Conservation (phyloP, 1,140 invertebrate species). For the Atta colombica region DNA sequence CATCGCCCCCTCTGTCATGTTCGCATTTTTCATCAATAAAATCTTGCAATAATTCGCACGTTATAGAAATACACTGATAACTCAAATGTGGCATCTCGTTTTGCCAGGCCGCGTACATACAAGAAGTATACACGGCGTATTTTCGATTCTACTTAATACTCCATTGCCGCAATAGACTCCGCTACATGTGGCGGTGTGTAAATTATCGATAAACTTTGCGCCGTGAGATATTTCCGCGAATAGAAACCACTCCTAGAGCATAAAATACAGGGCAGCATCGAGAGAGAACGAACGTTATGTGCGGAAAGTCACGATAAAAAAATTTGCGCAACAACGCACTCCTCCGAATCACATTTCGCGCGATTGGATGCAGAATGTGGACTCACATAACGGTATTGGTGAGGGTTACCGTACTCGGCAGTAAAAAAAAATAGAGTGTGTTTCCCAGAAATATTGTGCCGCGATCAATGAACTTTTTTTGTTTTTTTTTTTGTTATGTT, state of each 20-base stretch:
- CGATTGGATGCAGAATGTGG: not conserved
- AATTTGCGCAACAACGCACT: slow-evolving; percentile 32
- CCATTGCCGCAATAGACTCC: slow-evolving; percentile 34
- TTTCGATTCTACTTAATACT: slow-evolving; percentile 24
- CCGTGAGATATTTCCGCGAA: slow-evolving; percentile 29
- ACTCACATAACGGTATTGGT: slow-evolving; percentile 5
- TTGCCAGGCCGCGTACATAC: not conserved
- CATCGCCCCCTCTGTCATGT: not conserved
- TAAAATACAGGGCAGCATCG: slow-evolving; percentile 14
- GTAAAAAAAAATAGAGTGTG: not conserved
- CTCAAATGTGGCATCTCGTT: slow-evolving; percentile 27
- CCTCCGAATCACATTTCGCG: slow-evolving; percentile 29
- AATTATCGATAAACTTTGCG: slow-evolving; percentile 56
- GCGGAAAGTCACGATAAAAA: slow-evolving; percentile 32
- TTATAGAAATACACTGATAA: slow-evolving; percentile 28
- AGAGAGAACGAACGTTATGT: not conserved
- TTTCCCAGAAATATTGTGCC: not conserved
- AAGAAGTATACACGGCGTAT: not conserved
- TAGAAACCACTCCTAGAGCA: not conserved
- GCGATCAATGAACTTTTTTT: not conserved
- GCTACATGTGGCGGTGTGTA: slow-evolving; percentile 9
- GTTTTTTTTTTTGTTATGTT: not conserved
- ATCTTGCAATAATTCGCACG: slow-evolving; percentile 42
- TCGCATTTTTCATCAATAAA: slow-evolving; percentile 33
- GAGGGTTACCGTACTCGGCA: not conserved